phyloP scores from a whole-genome alignment of 2,797 vertebrate genomes.

The Macropus fuliginosus region DNA sequence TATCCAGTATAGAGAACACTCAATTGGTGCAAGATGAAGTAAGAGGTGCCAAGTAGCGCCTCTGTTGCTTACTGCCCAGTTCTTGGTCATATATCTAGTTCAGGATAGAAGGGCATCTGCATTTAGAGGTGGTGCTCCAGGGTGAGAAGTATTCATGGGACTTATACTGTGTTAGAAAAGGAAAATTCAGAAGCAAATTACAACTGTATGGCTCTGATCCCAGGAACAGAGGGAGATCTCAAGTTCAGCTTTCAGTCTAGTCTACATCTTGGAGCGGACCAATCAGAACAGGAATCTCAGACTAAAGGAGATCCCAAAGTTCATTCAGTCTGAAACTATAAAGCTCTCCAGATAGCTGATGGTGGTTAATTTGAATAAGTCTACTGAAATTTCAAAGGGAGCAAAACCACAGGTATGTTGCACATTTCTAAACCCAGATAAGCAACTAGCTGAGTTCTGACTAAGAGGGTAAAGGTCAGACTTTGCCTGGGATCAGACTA shows the following conservation, averaged over 20 bases:
- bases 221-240: neutral
- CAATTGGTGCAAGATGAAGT: neutral
- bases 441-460: neutral
- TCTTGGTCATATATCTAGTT: neutral
- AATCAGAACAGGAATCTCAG: neutral
- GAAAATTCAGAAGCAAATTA: neutral
- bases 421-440: neutral
- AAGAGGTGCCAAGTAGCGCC: neutral
- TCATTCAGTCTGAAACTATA: neutral
- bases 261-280: neutral
- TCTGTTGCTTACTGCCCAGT: neutral
- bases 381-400: neutral
- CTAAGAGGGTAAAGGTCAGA: neutral
- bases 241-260: neutral
- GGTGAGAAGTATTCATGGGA: neutral
- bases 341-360: neutral
- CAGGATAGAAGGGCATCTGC: neutral
- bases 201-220: neutral
- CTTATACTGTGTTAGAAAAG: neutral
- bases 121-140: neutral
- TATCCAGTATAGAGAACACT: neutral
- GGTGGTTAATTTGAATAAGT: neutral
- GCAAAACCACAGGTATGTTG: neutral
- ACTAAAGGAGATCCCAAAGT: neutral
- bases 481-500: neutral